phyloP scores from a whole-genome alignment of 2,797 vertebrate genomes.

The Leptoclinus maculatus region DNA sequence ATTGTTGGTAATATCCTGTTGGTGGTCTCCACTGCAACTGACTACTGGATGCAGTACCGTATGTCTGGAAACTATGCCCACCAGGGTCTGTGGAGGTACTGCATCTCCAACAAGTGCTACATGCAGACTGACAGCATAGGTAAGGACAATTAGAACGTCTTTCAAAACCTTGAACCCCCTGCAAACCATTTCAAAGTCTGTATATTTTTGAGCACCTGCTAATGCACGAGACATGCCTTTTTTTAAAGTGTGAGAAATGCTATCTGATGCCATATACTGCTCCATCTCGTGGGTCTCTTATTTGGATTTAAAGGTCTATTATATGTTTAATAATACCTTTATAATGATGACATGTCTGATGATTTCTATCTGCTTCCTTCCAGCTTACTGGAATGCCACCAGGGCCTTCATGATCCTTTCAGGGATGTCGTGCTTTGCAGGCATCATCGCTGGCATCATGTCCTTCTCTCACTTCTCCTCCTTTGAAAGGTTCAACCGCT shows the following conservation, averaged over 20 bases:
- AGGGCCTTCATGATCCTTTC: slow-evolving; percentile 93
- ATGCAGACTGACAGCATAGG: slow-evolving; percentile 91
- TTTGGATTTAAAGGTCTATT: background rate
- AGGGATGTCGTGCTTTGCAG: slow-evolving; percentile 87
- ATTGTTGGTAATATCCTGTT: slow-evolving; percentile 92
- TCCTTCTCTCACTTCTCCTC: slow-evolving; percentile 89
- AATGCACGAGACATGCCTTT: background rate
- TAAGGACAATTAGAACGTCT: slow-evolving; percentile 66
- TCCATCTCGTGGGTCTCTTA: background rate
- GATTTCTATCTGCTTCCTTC: slow-evolving; percentile 21
- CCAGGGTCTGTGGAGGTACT: slow-evolving; percentile 93
- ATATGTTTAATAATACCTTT: background rate
- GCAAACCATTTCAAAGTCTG: background rate
- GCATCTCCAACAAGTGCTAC: slow-evolving; percentile 90
- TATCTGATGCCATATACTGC: background rate
- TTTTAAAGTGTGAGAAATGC: background rate
- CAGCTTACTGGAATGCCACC: slow-evolving; percentile 92
- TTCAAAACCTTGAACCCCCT: background rate
- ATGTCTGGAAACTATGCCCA: slow-evolving; percentile 89
- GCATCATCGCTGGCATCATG: slow-evolving; percentile 88
- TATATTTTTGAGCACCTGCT: background rate
- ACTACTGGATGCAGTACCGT: slow-evolving; percentile 95
- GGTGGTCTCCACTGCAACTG: slow-evolving; percentile 89
- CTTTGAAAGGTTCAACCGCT: slow-evolving; percentile 88
- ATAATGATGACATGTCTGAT: background rate